Percentiles rank a stretch among this genome's conserved stretches.
Conservation (phyloP, 2,113 vertebrate species). For the Pycnonotus jocosus region DNA sequence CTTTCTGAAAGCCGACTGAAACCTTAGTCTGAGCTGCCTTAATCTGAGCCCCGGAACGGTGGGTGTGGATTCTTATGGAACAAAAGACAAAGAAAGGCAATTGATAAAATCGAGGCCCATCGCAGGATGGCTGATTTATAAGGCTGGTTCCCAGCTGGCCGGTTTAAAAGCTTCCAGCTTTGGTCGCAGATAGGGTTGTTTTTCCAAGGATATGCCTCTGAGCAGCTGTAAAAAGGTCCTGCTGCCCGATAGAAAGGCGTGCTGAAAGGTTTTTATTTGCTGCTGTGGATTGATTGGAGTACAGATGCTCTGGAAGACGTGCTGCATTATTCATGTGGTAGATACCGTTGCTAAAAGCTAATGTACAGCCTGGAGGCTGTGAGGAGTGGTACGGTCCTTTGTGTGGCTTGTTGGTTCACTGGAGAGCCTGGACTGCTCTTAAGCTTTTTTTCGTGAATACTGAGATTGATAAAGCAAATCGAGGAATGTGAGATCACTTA, state of each 20-base stretch:
- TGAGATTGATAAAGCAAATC: conserved; percentile 11
- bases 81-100: conserved; percentile 26
- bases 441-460: background rate
- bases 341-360: conserved; percentile 53
- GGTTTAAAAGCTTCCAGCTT: conserved; percentile 12
- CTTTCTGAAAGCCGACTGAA: background rate
- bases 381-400: conserved; percentile 17
- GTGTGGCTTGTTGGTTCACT: conserved; percentile 12
- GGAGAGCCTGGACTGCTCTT: background rate
- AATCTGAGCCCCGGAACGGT: background rate
- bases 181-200: conserved; percentile 3
- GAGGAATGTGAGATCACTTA: background rate
- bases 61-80: conserved; percentile 2
- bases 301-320: conserved; percentile 34
- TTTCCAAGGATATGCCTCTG: background rate
- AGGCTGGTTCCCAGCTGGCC: conserved; percentile 19
- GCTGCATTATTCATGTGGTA: conserved; percentile 56
- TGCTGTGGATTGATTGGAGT: conserved; percentile 18
- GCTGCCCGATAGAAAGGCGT: background rate
- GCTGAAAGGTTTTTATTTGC: conserved; percentile 49
- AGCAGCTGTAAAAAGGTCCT: conserved; percentile 38
- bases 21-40: background rate
- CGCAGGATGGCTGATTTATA: background rate
- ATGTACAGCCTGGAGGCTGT: conserved; percentile 31
- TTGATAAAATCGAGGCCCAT: conserved; percentile 30